Conservation (phyloP, 1,140 invertebrate species). For the Drosophila nannoptera region DNA sequence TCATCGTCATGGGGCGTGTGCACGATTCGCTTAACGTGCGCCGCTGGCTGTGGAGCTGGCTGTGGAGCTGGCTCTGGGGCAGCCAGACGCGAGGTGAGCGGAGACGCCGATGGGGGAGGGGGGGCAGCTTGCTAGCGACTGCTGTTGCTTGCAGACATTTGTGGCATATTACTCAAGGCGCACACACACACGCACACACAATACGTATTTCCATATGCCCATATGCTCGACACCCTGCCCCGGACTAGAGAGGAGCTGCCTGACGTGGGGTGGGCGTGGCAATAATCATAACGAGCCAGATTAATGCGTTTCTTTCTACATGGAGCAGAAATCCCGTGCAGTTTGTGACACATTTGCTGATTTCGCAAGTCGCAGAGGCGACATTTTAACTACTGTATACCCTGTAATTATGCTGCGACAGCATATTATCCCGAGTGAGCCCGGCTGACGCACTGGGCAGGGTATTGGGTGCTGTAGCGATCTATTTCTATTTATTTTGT, state of each 20-base stretch:
- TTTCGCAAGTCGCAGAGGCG: constrained; percentile 37
- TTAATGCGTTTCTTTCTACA: constrained; percentile 78
- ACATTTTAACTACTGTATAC: constrained; percentile 8
- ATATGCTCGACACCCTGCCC: constrained; percentile 45
- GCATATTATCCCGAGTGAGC: not conserved
- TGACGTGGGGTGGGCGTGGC: constrained; percentile 57
- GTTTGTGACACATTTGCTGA: constrained; percentile 72
- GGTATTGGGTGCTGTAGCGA: not conserved
- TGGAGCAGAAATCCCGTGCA: constrained; percentile 77
- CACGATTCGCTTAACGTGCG: constrained; percentile 76
- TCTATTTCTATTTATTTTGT: constrained; percentile 1
- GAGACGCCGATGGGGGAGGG: not conserved
- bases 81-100: not conserved
- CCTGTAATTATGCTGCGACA: constrained; percentile 19
- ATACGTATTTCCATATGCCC: constrained; percentile 52
- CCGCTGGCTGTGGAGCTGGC: constrained; percentile 62
- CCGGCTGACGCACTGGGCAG: not conserved
- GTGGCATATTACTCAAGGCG: constrained; percentile 72
- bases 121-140: constrained; percentile 19
- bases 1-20: constrained; percentile 78
- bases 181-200: constrained; percentile 18
- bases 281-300: constrained; percentile 78
- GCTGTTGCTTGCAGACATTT: constrained; percentile 40
- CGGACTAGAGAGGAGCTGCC: constrained; percentile 11
- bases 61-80: not conserved